phyloP scores from a whole-genome alignment of 2,113 vertebrate species.

The Rhineura floridana region DNA sequence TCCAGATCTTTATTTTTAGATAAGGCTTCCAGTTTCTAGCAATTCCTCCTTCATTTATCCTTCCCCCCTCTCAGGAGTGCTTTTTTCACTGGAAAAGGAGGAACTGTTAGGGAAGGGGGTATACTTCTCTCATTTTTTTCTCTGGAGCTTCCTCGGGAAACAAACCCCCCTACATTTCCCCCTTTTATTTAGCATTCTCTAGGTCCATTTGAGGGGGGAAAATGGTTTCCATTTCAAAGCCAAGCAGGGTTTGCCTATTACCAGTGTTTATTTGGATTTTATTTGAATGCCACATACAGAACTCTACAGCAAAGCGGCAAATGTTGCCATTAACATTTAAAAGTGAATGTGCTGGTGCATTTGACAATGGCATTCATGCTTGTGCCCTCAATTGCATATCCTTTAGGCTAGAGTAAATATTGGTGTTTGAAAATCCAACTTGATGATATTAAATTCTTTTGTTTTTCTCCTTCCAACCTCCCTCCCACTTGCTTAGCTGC shows the following conservation, averaged over 20 bases:
- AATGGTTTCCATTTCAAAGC: too few species aligned
- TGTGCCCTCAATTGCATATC: conserved; percentile 7
- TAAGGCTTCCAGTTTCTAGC: neutral
- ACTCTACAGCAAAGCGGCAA: neutral
- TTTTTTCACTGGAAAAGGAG: neutral
- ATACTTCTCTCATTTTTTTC: neutral
- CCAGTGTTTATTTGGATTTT: neutral
- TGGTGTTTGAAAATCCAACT: conserved; percentile 34
- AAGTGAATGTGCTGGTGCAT: conserved; percentile 37
- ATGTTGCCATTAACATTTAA: conserved; percentile 34
- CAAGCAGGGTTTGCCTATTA: too few species aligned
- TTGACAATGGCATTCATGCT: conserved; percentile 1
- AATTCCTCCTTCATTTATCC: neutral
- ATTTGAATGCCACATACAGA: too few species aligned
- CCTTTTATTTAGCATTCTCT: neutral
- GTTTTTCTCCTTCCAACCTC: conserved; percentile 28
- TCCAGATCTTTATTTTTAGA: too few species aligned
- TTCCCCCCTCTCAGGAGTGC: neutral
- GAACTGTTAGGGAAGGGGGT: neutral
- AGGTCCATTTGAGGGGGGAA: neutral
- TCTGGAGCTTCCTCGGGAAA: neutral
- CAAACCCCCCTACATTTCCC: neutral
- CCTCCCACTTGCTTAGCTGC: conserved; percentile 36
- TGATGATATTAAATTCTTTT: conserved; percentile 55
- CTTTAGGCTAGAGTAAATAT: conserved; percentile 47